These are phyloP conservation scores for Pemphredon lugubris DNA, from an alignment of 2,888 invertebrate genomes.

Conservation along the genomic window DNA sequence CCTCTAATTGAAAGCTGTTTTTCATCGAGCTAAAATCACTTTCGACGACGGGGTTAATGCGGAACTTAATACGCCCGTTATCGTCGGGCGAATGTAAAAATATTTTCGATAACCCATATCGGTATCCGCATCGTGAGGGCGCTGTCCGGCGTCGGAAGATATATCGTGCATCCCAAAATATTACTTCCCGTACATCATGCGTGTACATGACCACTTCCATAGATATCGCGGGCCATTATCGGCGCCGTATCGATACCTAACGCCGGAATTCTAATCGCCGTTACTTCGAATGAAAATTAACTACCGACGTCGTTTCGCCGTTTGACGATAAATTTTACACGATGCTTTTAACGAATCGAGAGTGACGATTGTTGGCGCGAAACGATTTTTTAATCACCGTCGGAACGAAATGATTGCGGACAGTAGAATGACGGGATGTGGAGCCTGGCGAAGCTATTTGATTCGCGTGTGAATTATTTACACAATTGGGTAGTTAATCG, in stretches of 20 bases:
- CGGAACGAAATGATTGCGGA: no score
- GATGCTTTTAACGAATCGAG: not conserved
- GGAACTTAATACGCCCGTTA: slow-evolving; percentile 23
- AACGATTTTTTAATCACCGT: no score
- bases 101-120: slow-evolving; percentile 69
- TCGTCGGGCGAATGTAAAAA: slow-evolving; percentile 52
- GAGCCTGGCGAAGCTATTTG: no score
- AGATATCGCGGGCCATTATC: slow-evolving; percentile 66
- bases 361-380: not conserved
- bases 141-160: slow-evolving; percentile 69
- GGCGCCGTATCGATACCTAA: slow-evolving; percentile 56
- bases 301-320: slow-evolving; percentile 16
- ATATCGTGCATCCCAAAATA: slow-evolving; percentile 70
- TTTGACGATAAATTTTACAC: not conserved
- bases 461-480: no score
- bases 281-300: slow-evolving; percentile 47
- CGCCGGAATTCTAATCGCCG: slow-evolving; percentile 58
- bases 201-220: slow-evolving; percentile 36
- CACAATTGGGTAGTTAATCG: no score
- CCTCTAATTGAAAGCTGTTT: no score
- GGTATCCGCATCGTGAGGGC: slow-evolving; percentile 65
- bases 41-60: slow-evolving; percentile 15
- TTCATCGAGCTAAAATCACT: slow-evolving; percentile 41
- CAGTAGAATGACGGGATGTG: no score
- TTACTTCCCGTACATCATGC: slow-evolving; percentile 70